A percentile compares a stretch with the other conserved stretches of the same genome.
These are phyloP conservation scores for Pluvialis apricaria DNA, from an alignment of 2,113 vertebrate genomes.

Conservation along the genomic window DNA sequence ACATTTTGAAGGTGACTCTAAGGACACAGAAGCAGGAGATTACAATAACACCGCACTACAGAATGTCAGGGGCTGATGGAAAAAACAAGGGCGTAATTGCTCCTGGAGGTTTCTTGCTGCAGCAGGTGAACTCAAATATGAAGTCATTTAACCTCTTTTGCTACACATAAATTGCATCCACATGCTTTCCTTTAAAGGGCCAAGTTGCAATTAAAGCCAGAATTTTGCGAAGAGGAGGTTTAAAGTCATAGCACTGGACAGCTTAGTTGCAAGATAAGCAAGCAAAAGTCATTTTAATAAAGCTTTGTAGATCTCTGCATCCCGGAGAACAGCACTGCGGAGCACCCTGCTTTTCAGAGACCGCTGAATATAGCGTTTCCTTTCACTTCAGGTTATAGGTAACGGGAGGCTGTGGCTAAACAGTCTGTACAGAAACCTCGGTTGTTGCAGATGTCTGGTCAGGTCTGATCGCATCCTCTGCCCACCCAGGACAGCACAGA, in stretches of 20 bases:
- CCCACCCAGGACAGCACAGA: neutral
- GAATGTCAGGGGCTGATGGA: constrained; percentile 17
- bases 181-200: constrained; percentile 1
- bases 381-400: neutral
- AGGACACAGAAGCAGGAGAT: constrained; percentile 40
- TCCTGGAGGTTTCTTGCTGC: constrained; percentile 31
- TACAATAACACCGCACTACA: neutral
- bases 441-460: neutral
- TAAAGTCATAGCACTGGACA: neutral
- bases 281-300: neutral
- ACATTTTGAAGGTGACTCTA: constrained; percentile 31
- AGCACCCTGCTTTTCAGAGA: neutral
- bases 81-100: constrained; percentile 38
- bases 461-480: neutral
- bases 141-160: constrained; percentile 51
- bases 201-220: neutral
- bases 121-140: constrained; percentile 53
- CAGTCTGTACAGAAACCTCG: neutral
- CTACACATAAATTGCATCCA: constrained; percentile 48
- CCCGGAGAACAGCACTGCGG: neutral
- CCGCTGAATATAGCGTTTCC: neutral
- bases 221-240: neutral
- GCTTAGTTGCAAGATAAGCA: neutral
- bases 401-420: neutral
- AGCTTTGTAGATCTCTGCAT: neutral